Conservation (phyloP, 23 tunicate species). For the Botrylloides violaceus region DNA sequence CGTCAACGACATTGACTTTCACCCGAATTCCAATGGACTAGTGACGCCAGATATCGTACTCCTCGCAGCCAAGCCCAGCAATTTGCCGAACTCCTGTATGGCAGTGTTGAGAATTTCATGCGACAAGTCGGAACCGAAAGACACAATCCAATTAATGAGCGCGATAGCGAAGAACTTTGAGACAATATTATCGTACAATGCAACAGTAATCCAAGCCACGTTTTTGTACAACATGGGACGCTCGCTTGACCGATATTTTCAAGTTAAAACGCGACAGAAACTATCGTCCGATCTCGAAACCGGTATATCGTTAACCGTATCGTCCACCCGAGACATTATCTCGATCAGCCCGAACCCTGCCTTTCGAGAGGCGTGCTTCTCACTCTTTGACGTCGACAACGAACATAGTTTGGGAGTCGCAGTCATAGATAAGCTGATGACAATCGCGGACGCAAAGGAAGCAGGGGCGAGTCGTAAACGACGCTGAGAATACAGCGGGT, state of each 20-base stretch:
- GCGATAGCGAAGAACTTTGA: not conserved
- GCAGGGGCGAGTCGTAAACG: too few relatives aligned
- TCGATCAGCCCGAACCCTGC: not conserved
- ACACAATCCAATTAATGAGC: not conserved
- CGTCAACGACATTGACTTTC: not conserved
- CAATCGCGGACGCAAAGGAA: not conserved
- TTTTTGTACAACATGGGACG: not conserved
- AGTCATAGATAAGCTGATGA: not conserved
- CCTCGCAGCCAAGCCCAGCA: not conserved
- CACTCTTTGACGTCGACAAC: not conserved
- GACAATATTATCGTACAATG: not conserved
- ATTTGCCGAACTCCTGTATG: not conserved
- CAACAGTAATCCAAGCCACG: not conserved
- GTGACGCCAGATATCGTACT: constrained; percentile 6
- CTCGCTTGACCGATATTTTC: not conserved
- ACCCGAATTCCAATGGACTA: not conserved
- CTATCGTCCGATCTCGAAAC: not conserved
- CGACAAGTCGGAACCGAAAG: not conserved
- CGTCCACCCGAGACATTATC: constrained; percentile 14
- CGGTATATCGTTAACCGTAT: constrained; percentile 1
- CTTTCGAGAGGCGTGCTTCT: constrained; percentile 20
- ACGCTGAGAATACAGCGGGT: too few relatives aligned
- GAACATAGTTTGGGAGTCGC: not conserved
- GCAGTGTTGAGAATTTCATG: not conserved
- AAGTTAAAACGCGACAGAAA: not conserved